phyloP scores from a whole-genome alignment of 2,888 invertebrate genomes.

The Norana najaformis region DNA sequence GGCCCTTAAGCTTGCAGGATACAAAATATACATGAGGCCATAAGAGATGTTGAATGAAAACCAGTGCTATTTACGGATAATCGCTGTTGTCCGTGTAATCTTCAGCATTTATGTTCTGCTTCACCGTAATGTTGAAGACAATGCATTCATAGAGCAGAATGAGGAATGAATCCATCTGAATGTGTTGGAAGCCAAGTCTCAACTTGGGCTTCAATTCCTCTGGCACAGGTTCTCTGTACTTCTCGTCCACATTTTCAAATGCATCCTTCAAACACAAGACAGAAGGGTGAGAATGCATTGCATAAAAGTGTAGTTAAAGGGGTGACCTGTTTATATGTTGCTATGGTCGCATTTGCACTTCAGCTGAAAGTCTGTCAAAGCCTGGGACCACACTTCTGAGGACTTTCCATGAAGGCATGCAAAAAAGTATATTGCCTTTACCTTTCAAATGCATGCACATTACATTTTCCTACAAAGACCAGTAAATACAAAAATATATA shows the following conservation, averaged over 20 bases:
- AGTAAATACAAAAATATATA: not conserved
- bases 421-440: not conserved
- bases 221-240: constrained; percentile 35
- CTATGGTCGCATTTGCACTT: not conserved
- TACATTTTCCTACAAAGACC: not conserved
- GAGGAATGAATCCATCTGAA: constrained; percentile 37
- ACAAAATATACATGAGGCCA: not conserved
- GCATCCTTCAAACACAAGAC: constrained; percentile 37
- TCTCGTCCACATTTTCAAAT: constrained; percentile 38
- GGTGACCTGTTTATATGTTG: not conserved
- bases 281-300: not conserved
- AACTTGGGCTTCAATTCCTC: constrained; percentile 32
- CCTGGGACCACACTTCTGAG: not conserved
- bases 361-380: not conserved
- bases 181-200: constrained; percentile 30
- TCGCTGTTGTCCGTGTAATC: constrained; percentile 39
- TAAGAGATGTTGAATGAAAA: not conserved
- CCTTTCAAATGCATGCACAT: not conserved
- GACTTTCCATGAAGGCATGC: not conserved
- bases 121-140: constrained; percentile 37
- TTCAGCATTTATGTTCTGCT: constrained; percentile 32
- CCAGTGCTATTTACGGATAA: constrained; percentile 27
- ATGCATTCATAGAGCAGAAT: constrained; percentile 43
- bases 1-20: not conserved
- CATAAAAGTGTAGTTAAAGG: not conserved